Evolutionary conservation across 2,888 invertebrate genomes (phyloP), one percentile per base, ranked within the genome.

Genomic region (Cataglyphis cursor): DNA sequence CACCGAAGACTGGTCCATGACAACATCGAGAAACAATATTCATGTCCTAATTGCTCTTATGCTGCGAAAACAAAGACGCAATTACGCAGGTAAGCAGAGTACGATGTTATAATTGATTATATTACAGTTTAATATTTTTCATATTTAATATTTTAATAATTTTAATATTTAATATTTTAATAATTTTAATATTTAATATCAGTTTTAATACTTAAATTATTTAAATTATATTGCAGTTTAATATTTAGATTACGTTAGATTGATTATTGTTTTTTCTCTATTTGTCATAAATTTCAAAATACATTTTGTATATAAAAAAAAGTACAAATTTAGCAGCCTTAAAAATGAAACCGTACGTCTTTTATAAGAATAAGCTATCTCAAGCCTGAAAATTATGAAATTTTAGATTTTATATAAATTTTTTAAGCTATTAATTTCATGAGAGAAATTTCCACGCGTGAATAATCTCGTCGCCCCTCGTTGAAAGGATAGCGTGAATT

Each of bases 1-100:
- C 97, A 97, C 92, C 93, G 95, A 81, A 89, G 85, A 28, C 94
- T 95, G 85, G 95, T 96, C 0, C 97, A 97, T 93, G 95, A 96
- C n/a, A 93, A 94, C 41, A 93, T 93, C 6, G 95, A 95, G 72
- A 96, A 96, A 90, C 95, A 95, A 82, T 96, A 96, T 92, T 95
- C 96, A 64, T 98, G 98, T 93, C 94, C 95, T 41, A 95, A 96
- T 12, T 95, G 95, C 83, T 73, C 91, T 18, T 95, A 95, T 84
- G 91, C 93, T 4, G 93, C 94, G 8, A 95, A 95, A 87, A 95
- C 95, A 21, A 94, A 92, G 72, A 92, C 91, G 5, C 95, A 95
- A 75, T 93, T 96, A 38, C 94, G 94, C 59, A 96, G 96, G 96
- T 96, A 93, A 92, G 92, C 81, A 21, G 21, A 24, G 21, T 5